These are phyloP conservation scores for Beroe forskalii DNA, from an alignment of 37 sponge, comb jelly and placozoan genomes.

Conservation along the genomic window DNA sequence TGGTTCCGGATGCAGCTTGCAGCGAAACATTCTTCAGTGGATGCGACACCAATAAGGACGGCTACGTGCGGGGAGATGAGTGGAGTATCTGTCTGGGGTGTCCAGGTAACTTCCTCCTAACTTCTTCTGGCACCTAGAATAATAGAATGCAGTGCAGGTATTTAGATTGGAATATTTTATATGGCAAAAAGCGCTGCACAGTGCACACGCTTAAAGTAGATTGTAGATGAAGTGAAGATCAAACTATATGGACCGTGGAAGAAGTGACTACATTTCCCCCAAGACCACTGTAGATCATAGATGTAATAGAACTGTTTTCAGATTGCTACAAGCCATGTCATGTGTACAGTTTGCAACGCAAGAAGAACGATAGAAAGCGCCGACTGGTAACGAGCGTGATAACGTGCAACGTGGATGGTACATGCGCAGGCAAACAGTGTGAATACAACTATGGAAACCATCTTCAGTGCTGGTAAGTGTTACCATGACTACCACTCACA, in stretches of 20 bases:
- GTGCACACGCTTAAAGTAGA: no score
- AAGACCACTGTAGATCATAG: no score
- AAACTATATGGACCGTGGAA: no score
- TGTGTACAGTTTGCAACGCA: background rate
- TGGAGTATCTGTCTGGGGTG: conserved; percentile 33
- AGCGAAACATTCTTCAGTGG: conserved; percentile 3
- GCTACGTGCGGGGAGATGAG: conserved; percentile 14
- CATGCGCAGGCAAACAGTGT: conserved; percentile 43
- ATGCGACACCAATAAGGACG: conserved; percentile 8
- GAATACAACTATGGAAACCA: background rate
- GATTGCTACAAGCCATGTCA: conserved; percentile 45
- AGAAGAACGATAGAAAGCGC: background rate
- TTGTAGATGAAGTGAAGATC: no score
- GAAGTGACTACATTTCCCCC: no score
- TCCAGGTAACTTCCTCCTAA: conserved; percentile 34
- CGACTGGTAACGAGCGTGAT: background rate
- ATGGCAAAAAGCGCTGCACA: background rate
- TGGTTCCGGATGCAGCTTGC: background rate
- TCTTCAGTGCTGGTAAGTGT: conserved; percentile 31
- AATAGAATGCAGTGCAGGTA: no score
- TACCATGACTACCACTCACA: background rate
- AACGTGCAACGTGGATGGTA: conserved; percentile 28
- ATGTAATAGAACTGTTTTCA: background rate
- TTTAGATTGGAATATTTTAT: background rate
- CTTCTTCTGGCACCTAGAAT: no score